phyloP scores from a whole-genome alignment of 2,888 invertebrate genomes.

The Cabera pusaria region DNA sequence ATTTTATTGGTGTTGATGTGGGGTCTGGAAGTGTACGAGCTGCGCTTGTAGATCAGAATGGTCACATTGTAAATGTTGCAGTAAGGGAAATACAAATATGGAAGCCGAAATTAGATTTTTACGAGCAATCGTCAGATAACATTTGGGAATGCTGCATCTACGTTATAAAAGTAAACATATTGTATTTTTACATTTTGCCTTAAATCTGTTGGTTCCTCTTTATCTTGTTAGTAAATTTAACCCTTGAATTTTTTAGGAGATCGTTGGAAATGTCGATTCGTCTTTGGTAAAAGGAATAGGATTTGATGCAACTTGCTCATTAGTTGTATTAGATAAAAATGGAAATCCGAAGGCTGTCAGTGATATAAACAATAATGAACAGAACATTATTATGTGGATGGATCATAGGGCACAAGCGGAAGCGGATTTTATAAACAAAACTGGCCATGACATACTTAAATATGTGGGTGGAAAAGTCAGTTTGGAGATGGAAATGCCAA shows the following conservation, averaged over 20 bases:
- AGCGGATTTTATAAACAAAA: slow-evolving; percentile 90
- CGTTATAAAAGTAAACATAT: slow-evolving; percentile 88
- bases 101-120: slow-evolving; percentile 90
- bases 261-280: slow-evolving; percentile 78
- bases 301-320: slow-evolving; percentile 97
- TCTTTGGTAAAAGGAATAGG: slow-evolving; percentile 91
- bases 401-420: slow-evolving; percentile 94
- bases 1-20: slow-evolving; percentile 95
- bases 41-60: slow-evolving; percentile 88
- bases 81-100: slow-evolving; percentile 88
- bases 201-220: no score
- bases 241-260: slow-evolving; percentile 75
- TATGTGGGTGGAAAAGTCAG: slow-evolving; percentile 97
- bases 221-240: no score
- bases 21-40: slow-evolving; percentile 96
- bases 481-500: slow-evolving; percentile 98
- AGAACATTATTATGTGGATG: slow-evolving; percentile 96
- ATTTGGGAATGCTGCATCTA: slow-evolving; percentile 91
- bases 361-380: slow-evolving; percentile 85
- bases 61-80: slow-evolving; percentile 86
- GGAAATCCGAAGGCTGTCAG: slow-evolving; percentile 89
- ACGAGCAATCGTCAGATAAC: slow-evolving; percentile 95
- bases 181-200: no score
- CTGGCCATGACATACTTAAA: slow-evolving; percentile 89
- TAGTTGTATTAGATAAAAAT: slow-evolving; percentile 90